Evolutionary conservation across 2,113 vertebrate genomes (phyloP), one percentile per base, ranked within the genome.

Genomic region (Lepus timidus): DNA sequence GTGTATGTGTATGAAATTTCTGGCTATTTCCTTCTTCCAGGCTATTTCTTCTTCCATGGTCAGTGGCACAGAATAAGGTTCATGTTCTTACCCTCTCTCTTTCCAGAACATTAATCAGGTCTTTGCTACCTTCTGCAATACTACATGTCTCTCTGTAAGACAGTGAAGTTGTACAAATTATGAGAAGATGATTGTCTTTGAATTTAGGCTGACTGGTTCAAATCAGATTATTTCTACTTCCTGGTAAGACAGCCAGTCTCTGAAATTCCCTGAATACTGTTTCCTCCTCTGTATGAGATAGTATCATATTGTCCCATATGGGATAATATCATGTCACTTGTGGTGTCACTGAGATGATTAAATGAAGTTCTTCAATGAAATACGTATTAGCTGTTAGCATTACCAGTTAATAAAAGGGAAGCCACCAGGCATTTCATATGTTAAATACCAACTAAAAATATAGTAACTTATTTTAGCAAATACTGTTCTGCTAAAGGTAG

Each of bases 361-460:
- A 82, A 39, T 93, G 3, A 62, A 31, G 2, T 36, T 58, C 39
- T 44, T 81, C 19, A 61, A 49, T 64, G n/a, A 88, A 73, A 68
- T 31, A 55, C 29, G 5, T 74, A 31, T 39, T 20, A 76, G 23
- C 4, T 80, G 22, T 78, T 80, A 90, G 20, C 19, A 67, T 93
- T 83, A 23, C 9, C 13, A 58, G 9, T 71, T 95, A 81, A 83
- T 76, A 68, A 67, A 19, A 58, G 20, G 5, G 61, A 82, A 81
- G 9, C 9, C 17, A 49, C 33, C 9, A 91, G 44, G 25, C 14
- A n/a, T 55, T 58, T 70, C 51, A 12, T 83, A 80, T 74, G 5
- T n/a, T 78, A 80, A 62, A n/a, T 81, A n/a, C 11, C 88, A 83
- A 67, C 73, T 85, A 31, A 95, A 89, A 92, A 71, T 33, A 44